phyloP scores from a whole-genome alignment of 2,113 vertebrate species.

The Peromyscus maniculatus region DNA sequence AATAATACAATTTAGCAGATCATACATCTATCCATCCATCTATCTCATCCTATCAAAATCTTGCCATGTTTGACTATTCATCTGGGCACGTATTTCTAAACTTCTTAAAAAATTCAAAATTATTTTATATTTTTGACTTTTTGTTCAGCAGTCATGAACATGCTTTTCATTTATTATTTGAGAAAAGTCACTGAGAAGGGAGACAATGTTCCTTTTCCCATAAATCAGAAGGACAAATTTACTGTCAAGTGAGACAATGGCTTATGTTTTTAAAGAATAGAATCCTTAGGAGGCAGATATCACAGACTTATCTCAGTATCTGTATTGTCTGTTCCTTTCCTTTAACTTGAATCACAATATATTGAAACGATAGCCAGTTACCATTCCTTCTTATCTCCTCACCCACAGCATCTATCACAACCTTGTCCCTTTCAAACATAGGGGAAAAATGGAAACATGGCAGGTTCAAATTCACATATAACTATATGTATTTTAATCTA shows the following conservation, averaged over 20 bases:
- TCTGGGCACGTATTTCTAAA: constrained; percentile 65
- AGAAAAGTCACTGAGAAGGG: background rate
- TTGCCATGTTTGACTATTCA: constrained; percentile 66
- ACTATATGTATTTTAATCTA: background rate
- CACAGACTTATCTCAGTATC: background rate
- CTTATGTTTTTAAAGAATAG: background rate
- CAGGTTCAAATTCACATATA: background rate
- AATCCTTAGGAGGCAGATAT: background rate
- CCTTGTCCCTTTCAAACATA: background rate
- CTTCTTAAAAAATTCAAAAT: constrained; percentile 64
- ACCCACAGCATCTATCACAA: background rate
- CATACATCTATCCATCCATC: background rate
- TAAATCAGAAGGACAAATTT: constrained; percentile 37
- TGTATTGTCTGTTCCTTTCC: background rate
- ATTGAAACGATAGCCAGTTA: background rate
- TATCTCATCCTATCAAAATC: constrained; percentile 63
- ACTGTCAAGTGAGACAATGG: background rate
- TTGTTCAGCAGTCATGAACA: background rate
- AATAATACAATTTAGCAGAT: constrained; percentile 65
- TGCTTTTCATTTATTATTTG: constrained; percentile 31
- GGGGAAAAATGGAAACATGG: background rate
- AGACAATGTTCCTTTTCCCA: background rate
- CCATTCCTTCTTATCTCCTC: background rate
- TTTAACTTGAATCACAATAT: background rate
- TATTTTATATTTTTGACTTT: constrained; percentile 1